Conservation (phyloP, 2,888 invertebrate genomes). For the Drosophila gaucha region DNA sequence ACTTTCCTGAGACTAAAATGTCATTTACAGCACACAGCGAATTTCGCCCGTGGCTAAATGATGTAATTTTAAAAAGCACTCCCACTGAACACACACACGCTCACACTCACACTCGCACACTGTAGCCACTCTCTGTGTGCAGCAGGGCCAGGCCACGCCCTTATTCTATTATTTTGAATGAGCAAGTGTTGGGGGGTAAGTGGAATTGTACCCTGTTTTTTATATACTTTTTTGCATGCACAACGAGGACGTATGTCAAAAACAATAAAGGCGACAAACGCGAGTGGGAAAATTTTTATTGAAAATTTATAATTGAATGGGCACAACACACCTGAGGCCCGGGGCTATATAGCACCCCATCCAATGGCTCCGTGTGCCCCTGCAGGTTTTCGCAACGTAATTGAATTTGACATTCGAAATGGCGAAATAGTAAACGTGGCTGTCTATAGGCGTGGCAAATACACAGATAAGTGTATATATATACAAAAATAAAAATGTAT, state of each 20-base stretch:
- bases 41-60: constrained; percentile 35
- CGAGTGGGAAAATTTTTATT: constrained; percentile 66
- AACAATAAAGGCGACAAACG: constrained; percentile 63
- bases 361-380: constrained; percentile 1
- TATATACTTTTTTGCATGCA: constrained; percentile 32
- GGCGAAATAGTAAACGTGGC: constrained; percentile 33
- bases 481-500: background rate
- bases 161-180: constrained; percentile 36
- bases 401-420: constrained; percentile 68
- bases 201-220: too few relatives aligned
- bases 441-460: constrained; percentile 34
- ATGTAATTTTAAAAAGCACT: constrained; percentile 16
- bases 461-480: background rate
- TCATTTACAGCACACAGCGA: constrained; percentile 53
- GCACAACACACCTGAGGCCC: constrained; percentile 78
- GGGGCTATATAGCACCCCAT: constrained; percentile 18
- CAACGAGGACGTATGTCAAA: constrained; percentile 63
- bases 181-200: background rate
- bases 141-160: constrained; percentile 37
- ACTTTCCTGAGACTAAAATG: constrained; percentile 56
- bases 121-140: constrained; percentile 14
- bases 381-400: constrained; percentile 36
- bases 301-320: constrained; percentile 82
- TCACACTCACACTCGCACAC: background rate
- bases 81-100: constrained; percentile 9